These are phyloP conservation scores for Bugulina stolonifera DNA, from an alignment of 2,888 invertebrate species.

Conservation along the genomic window DNA sequence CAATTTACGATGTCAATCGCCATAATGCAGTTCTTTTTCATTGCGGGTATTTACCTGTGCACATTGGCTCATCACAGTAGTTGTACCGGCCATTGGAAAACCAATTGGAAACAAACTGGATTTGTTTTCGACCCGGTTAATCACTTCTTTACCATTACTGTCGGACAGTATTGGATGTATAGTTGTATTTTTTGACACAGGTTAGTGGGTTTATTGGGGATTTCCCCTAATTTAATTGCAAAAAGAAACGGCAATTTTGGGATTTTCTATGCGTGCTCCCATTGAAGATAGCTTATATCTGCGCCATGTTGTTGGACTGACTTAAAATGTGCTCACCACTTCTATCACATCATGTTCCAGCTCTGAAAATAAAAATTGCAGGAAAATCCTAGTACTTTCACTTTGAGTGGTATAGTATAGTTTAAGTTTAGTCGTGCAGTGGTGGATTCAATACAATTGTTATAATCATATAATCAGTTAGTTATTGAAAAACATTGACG, in stretches of 20 bases:
- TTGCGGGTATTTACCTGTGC: slow-evolving; percentile 5
- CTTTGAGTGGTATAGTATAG: too few relatives aligned
- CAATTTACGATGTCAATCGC: neutral
- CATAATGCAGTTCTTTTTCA: slow-evolving; percentile 26
- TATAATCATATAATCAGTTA: too few relatives aligned
- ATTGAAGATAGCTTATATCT: neutral
- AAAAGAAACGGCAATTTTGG: neutral
- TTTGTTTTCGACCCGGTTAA: too few relatives aligned
- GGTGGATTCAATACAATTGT: too few relatives aligned
- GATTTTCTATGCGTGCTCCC: neutral
- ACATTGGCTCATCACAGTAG: neutral
- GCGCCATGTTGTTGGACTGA: too few relatives aligned
- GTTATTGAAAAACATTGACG: too few relatives aligned
- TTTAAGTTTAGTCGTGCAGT: too few relatives aligned
- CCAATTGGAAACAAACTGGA: neutral
- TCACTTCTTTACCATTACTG: neutral
- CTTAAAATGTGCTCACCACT: too few relatives aligned
- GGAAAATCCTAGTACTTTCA: too few relatives aligned
- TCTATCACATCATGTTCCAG: too few relatives aligned
- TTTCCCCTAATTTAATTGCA: slow-evolving; percentile 21
- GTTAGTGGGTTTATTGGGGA: neutral
- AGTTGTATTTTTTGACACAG: neutral
- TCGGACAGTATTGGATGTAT: neutral
- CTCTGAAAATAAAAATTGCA: too few relatives aligned
- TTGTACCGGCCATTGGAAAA: neutral